Evolutionary conservation across 2,797 vertebrate genomes (phyloP).

Genomic region (Danio tinwini): DNA sequence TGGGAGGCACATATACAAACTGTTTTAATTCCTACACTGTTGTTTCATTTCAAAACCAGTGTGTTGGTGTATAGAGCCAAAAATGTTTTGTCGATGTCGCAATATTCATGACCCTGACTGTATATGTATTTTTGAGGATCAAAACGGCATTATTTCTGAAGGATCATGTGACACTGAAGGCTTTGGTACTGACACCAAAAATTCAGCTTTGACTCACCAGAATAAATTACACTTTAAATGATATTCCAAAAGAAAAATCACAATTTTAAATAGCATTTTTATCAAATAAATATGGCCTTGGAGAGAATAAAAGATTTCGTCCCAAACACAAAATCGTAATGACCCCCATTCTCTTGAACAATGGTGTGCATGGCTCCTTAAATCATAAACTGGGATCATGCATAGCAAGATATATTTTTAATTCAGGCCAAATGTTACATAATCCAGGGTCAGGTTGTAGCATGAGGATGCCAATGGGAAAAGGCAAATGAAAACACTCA

Average conservation of each 20-base stretch:
- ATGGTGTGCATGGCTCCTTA: background rate
- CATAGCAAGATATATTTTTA: conserved; percentile 18
- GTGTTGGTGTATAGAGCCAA: too few relatives aligned
- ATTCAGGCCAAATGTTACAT: conserved; percentile 48
- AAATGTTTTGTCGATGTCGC: too few relatives aligned
- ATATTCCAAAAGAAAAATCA: background rate
- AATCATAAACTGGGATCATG: background rate
- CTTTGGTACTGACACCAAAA: background rate
- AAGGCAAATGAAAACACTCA: conserved; percentile 46
- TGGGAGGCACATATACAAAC: too few relatives aligned
- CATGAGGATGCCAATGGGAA: conserved; percentile 10
- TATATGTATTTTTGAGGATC: background rate
- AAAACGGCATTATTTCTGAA: background rate
- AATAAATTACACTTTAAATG: background rate
- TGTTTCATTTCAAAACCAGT: too few relatives aligned
- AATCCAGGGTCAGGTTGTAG: conserved; percentile 39
- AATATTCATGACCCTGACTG: too few relatives aligned
- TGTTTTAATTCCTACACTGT: too few relatives aligned
- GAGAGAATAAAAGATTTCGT: background rate
- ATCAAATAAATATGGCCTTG: background rate
- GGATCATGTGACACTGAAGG: background rate
- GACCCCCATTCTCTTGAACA: background rate
- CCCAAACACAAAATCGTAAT: background rate
- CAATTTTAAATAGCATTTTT: background rate
- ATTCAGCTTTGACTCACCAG: background rate